These are phyloP conservation scores for Idaea biselata DNA, from an alignment of 2,888 invertebrate genomes.

Conservation along the genomic window DNA sequence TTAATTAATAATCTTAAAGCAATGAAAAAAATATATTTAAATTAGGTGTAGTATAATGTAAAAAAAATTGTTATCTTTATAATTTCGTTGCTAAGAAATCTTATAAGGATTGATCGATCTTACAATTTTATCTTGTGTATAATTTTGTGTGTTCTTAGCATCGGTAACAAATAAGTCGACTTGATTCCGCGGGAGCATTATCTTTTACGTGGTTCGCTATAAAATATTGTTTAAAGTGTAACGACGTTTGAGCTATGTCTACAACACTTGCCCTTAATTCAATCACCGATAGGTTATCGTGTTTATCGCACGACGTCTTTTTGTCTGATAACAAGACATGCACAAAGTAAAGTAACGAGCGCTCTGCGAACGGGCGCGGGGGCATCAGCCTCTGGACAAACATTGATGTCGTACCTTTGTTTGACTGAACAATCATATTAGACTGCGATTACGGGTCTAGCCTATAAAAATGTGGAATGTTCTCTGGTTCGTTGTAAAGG, in stretches of 20 bases:
- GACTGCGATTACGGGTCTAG: constrained; percentile 49
- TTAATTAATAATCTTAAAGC: too few species aligned
- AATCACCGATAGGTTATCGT: constrained; percentile 31
- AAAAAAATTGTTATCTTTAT: too few species aligned
- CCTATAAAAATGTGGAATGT: constrained; percentile 35
- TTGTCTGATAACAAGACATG: constrained; percentile 26
- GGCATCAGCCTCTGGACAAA: constrained; percentile 13
- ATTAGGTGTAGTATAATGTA: too few species aligned
- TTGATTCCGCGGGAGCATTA: too few species aligned
- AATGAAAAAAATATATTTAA: too few species aligned
- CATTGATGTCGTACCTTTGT: constrained; percentile 23
- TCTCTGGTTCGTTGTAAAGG: constrained; percentile 24
- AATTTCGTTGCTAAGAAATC: too few species aligned
- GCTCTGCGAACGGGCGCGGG: not conserved
- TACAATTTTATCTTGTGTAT: too few species aligned
- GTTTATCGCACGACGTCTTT: constrained; percentile 31
- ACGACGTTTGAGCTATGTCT: constrained; percentile 37
- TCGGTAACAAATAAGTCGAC: too few species aligned
- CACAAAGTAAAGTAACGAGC: constrained; percentile 25
- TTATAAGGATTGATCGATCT: too few species aligned
- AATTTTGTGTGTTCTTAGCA: too few species aligned
- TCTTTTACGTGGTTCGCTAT: too few species aligned
- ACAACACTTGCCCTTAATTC: constrained; percentile 30
- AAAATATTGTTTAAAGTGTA: constrained; percentile 26
- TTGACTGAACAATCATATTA: constrained; percentile 29